A percentile compares a stretch with the other conserved stretches of the same genome.
Conservation (phyloP, 1,140 invertebrate genomes). For the Neocloeon triangulifer region DNA sequence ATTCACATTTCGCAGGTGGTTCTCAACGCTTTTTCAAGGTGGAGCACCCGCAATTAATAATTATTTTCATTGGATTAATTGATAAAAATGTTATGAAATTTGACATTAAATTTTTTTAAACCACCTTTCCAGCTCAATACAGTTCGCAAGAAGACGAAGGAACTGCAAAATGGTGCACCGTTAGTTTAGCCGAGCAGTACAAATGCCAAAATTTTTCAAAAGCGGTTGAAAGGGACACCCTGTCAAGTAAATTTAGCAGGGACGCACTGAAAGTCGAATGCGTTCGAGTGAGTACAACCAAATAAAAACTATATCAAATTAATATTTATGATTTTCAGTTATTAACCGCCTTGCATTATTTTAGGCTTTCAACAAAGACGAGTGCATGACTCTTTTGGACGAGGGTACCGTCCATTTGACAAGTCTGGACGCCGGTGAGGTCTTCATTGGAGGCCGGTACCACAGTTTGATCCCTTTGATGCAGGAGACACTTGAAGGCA, state of each 20-base stretch:
- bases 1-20: too few relatives aligned
- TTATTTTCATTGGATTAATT: too few relatives aligned
- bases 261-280: constrained; percentile 37
- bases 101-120: too few relatives aligned
- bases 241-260: constrained; percentile 32
- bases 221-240: constrained; percentile 35
- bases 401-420: constrained; percentile 61
- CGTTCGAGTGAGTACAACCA: constrained; percentile 22
- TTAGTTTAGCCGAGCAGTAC: constrained; percentile 38
- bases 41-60: too few relatives aligned
- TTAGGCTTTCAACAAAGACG: constrained; percentile 51
- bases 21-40: too few relatives aligned
- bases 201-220: constrained; percentile 52
- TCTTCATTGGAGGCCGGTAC: constrained; percentile 76
- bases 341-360: constrained; percentile 9
- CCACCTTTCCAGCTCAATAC: too few relatives aligned
- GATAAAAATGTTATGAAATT: too few relatives aligned
- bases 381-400: constrained; percentile 58
- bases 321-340: constrained; percentile 1
- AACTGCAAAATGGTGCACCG: constrained; percentile 46
- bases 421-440: constrained; percentile 74
- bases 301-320: constrained; percentile 7
- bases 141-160: constrained; percentile 3
- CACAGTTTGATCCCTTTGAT: constrained; percentile 80
- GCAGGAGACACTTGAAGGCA: constrained; percentile 37